phyloP scores from a whole-genome alignment of 2,113 vertebrate species.

The Erythrolamprus reginae region DNA sequence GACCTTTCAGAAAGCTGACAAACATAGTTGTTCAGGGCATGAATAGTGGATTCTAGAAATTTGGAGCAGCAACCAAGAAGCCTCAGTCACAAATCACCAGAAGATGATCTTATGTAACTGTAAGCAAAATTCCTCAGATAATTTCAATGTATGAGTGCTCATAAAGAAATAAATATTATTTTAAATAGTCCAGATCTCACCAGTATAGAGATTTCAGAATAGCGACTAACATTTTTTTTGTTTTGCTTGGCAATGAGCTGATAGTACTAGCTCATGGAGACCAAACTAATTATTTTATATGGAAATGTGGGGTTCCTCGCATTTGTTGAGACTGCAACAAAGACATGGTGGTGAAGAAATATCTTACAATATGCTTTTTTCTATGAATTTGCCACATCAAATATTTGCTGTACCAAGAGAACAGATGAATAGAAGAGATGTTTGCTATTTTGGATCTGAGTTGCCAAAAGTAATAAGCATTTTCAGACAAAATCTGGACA shows the following conservation, averaged over 20 bases:
- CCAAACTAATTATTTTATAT: not conserved
- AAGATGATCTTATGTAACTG: not conserved
- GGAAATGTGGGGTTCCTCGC: not conserved
- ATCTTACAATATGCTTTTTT: not conserved
- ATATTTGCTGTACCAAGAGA: not conserved
- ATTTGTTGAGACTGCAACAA: not conserved
- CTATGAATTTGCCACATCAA: not conserved
- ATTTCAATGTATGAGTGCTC: not conserved
- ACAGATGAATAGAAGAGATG: not conserved
- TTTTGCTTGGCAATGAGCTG: not conserved
- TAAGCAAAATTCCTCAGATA: not conserved
- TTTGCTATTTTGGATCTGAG: not conserved
- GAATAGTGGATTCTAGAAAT: not conserved
- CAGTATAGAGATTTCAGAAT: not conserved
- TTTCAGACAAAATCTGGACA: not conserved
- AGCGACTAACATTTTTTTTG: not conserved
- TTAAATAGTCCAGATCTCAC: not conserved
- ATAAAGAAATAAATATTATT: not conserved
- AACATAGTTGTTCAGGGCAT: not conserved
- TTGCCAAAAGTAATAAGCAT: not conserved
- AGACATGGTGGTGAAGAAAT: not conserved
- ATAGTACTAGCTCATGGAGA: not conserved
- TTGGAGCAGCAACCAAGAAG: not conserved
- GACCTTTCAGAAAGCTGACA: not conserved
- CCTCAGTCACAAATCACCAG: not conserved